Conservation (phyloP, 2,113 vertebrate genomes). For the Ploceus nigricollis region DNA sequence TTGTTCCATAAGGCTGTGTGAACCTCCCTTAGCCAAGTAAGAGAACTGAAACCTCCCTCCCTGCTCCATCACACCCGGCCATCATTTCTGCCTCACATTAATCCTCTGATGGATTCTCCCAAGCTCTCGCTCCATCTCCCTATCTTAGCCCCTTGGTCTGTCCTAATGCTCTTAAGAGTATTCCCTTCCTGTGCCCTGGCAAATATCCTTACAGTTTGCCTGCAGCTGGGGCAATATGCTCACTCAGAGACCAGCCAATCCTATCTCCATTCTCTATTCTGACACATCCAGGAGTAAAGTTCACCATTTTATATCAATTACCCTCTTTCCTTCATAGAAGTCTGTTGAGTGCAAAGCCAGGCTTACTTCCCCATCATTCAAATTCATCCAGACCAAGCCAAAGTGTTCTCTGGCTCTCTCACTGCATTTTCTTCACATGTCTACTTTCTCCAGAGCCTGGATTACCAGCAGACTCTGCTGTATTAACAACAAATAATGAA, state of each 20-base stretch:
- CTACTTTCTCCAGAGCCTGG: neutral
- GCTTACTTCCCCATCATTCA: neutral
- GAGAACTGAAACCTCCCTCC: neutral
- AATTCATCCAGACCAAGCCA: neutral
- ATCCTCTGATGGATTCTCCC: neutral
- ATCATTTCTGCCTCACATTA: neutral
- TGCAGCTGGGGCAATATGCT: neutral
- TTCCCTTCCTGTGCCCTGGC: neutral
- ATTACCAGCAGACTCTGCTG: neutral
- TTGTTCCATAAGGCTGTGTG: accelerated
- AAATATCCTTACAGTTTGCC: neutral
- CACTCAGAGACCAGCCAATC: neutral
- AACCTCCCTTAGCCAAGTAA: neutral
- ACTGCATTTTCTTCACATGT: neutral
- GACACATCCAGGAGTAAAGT: neutral
- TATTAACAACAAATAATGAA: neutral
- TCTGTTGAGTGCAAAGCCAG: neutral
- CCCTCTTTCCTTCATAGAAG: neutral
- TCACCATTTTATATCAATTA: neutral
- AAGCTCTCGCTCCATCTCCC: neutral
- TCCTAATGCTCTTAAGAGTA: neutral
- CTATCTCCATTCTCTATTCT: neutral
- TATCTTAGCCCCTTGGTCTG: neutral
- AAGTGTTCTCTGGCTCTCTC: neutral
- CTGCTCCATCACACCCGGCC: neutral